Evolutionary conservation across 2,888 invertebrate genomes (phyloP).

Genomic region (Torymus auratus): DNA sequence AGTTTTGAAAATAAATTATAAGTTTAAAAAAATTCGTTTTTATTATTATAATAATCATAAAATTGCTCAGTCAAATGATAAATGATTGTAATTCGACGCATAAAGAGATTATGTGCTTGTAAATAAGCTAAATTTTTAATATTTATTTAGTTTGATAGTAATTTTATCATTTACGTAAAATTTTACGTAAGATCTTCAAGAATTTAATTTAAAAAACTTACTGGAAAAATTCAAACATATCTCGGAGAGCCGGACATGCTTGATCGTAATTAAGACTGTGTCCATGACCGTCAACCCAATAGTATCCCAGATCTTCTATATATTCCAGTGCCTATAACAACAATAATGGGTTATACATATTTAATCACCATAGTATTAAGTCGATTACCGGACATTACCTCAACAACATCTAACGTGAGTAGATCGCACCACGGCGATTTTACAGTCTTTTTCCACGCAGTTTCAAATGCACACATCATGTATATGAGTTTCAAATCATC

Average conservation of each 20-base stretch:
- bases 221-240: constrained; percentile 85
- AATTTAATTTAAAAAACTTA: constrained; percentile 76
- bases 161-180: no score
- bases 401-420: constrained; percentile 81
- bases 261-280: constrained; percentile 84
- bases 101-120: constrained; percentile 13
- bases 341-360: neutral
- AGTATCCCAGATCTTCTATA: constrained; percentile 86
- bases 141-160: no score
- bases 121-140: neutral
- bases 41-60: no score
- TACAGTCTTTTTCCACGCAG: constrained; percentile 83
- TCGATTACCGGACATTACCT: constrained; percentile 70
- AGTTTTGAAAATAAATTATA: no score
- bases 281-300: constrained; percentile 90
- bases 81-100: neutral
- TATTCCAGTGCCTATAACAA: constrained; percentile 83
- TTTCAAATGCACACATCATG: constrained; percentile 88
- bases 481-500: constrained; percentile 83
- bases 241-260: constrained; percentile 85
- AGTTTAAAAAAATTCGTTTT: no score
- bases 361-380: constrained; percentile 9
- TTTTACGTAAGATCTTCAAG: no score
- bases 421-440: constrained; percentile 88
- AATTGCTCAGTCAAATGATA: neutral